These are phyloP conservation scores for Eupithecia subumbrata DNA, from an alignment of 2,888 invertebrate genomes.

Conservation along the genomic window DNA sequence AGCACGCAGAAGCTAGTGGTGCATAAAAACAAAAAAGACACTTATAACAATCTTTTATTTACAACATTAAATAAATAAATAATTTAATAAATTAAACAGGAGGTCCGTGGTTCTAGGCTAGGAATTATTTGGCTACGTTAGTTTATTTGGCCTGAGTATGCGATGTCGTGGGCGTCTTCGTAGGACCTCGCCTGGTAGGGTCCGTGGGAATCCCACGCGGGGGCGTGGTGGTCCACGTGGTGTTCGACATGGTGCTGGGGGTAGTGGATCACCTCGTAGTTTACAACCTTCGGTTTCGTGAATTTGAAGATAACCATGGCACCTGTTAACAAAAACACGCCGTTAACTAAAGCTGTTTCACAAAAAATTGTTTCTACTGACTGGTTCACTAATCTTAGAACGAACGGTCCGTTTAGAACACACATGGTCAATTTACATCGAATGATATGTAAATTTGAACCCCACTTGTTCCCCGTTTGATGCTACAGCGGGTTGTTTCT, in stretches of 20 bases:
- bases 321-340: conserved; percentile 58
- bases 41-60: conserved; percentile 78
- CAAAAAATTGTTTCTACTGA: not conserved
- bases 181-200: conserved; percentile 86
- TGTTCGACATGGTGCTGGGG: conserved; percentile 89
- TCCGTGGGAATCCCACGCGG: conserved; percentile 83
- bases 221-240: conserved; percentile 84
- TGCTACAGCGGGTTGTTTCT: not conserved
- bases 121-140: not conserved
- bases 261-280: conserved; percentile 94
- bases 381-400: not conserved
- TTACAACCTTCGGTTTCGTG: conserved; percentile 93
- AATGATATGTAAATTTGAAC: not conserved
- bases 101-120: conserved; percentile 73
- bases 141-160: conserved; percentile 81
- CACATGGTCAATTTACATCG: not conserved
- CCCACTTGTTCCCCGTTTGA: not conserved
- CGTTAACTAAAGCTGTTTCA: not conserved
- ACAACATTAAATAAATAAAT: conserved; percentile 76
- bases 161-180: conserved; percentile 84
- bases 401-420: not conserved
- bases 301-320: conserved; percentile 94
- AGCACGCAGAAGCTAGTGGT: not conserved
- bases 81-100: conserved; percentile 75
- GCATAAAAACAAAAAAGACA: conserved; percentile 24